Base-by-base conservation (phyloP, 2,113 vertebrate species). In the Paradoxurus hermaphroditus region DNA sequence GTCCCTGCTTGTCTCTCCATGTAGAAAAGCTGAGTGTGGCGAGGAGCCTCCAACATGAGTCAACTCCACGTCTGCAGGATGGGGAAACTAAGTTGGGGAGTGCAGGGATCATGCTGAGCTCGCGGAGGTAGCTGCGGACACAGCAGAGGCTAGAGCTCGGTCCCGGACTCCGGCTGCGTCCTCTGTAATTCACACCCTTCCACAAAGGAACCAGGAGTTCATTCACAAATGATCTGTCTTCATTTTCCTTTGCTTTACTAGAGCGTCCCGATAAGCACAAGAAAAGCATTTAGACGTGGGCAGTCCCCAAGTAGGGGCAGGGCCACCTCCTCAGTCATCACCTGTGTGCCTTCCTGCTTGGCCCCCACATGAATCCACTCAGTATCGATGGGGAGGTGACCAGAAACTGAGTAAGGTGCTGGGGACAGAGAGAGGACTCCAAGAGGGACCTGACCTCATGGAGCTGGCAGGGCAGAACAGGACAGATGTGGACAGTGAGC, bases 331-430 rank as follows among this genome's bases (percentile, higher is more conserved):
- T 36, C 41, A 19, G 51, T n/a, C 13, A 16, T 10, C 23, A 51
- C n/a, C 9, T 25, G 11, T 1, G 15, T 18, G 15, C 49, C 59
- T 56, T 75, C 59, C n/a, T 53, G 29, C 49, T 4, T 9, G 44
- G 59, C 19, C 16, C 23, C 25, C 31, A 36, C 7, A 59, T 15
- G 31, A 44, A 63, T 6, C 21, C 63, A 15, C 7, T 82, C 53
- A 75, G 7, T 39, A 56, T 0, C 11, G 59, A 46, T 7, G 3
- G 53, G 0, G 31, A 5, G 2, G 7, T 2, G 1, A 23, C 31
- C 63, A 70, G 39, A 62, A 65, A 79, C 4, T 5, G 31, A 39
- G 53, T 21, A 39, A 34, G 85, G 18, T 49, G 46, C 46, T 10
- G 1, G 39, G 59, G 9, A 36, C 7, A 21, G 14, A 51, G 65